phyloP scores from a whole-genome alignment of 92 coral and sea anemone genomes.

The Micromussa lordhowensis region DNA sequence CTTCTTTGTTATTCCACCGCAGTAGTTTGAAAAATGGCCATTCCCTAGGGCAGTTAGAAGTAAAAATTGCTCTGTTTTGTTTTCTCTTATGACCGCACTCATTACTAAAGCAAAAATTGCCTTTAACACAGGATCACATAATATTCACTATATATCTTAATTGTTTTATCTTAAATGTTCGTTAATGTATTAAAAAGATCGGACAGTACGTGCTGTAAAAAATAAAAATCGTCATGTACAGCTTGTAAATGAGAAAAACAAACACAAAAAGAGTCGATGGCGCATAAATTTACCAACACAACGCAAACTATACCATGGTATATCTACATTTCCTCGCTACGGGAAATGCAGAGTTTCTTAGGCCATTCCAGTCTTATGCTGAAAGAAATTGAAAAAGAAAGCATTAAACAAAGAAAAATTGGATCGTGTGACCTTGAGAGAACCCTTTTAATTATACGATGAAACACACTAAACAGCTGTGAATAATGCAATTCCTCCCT shows the following conservation, averaged over 20 bases:
- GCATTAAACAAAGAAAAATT: neutral
- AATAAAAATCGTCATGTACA: neutral
- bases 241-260: neutral
- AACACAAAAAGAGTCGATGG: neutral
- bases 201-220: neutral
- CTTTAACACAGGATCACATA: neutral
- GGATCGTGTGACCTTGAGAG: neutral
- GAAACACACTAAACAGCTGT: neutral
- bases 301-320: neutral
- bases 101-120: conserved; percentile 1
- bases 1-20: neutral
- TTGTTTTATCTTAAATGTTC: conserved; percentile 9
- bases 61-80: neutral
- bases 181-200: neutral
- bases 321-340: neutral
- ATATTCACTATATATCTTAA: neutral
- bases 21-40: neutral
- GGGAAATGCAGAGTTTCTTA: neutral
- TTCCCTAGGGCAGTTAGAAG: neutral
- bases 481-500: conserved; percentile 12
- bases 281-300: neutral
- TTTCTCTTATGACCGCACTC: neutral
- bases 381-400: neutral
- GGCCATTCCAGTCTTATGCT: neutral
- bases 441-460: neutral